Conservation (phyloP, 2,113 vertebrate species). For the Engraulis encrasicolus region DNA sequence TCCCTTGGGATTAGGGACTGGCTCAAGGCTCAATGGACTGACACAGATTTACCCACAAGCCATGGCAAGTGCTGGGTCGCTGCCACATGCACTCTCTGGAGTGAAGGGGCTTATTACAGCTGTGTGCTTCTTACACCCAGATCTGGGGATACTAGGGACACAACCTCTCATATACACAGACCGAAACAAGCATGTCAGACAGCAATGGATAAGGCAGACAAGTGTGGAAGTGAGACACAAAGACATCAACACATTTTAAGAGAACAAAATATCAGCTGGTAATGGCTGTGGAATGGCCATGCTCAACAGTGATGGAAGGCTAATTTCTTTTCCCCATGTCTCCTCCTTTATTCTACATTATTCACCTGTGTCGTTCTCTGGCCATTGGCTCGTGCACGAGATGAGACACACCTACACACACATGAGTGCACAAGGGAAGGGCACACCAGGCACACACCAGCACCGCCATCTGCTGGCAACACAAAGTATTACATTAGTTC, state of each 20-base stretch:
- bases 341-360: not conserved
- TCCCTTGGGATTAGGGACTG: not conserved
- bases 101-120: not conserved
- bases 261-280: not conserved
- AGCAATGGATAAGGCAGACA: too few relatives aligned
- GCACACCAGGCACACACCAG: not conserved
- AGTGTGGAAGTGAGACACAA: not conserved
- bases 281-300: not conserved
- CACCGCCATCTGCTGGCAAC: not conserved
- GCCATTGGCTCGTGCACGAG: not conserved
- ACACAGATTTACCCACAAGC: slow-evolving; percentile 1
- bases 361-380: not conserved
- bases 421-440: not conserved
- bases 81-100: not conserved
- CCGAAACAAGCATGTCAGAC: not conserved
- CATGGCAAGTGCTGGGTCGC: not conserved
- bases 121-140: not conserved
- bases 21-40: not conserved
- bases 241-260: not conserved
- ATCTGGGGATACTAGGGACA: not conserved
- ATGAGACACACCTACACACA: slow-evolving; percentile 2
- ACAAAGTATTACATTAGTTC: not conserved
- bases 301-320: not conserved
- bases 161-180: not conserved
- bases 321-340: not conserved